A percentile compares a stretch with the other conserved stretches of the same genome.
Evolutionary conservation across 2,888 invertebrate genomes (phyloP).

Genomic region (Synergus itoensis): DNA sequence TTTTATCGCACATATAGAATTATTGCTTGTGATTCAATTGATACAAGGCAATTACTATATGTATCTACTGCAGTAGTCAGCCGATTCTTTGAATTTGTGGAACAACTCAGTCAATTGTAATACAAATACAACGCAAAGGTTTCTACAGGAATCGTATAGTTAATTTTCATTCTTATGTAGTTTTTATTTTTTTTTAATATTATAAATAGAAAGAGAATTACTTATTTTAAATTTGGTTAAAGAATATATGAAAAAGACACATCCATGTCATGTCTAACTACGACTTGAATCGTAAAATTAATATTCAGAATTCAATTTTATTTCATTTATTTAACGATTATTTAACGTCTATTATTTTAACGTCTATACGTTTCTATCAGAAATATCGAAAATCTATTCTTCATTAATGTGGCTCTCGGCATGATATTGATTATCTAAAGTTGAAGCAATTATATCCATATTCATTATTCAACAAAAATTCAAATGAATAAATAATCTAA

Average conservation of each 20-base stretch:
- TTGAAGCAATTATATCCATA: neutral
- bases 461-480: neutral
- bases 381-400: neutral
- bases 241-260: no score
- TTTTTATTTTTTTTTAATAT: neutral
- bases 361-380: neutral
- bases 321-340: neutral
- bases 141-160: no score
- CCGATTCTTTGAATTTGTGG: neutral
- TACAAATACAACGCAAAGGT: neutral
- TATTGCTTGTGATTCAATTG: slow-evolving; percentile 6
- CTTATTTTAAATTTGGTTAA: no score
- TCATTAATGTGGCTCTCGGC: neutral
- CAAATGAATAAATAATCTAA: neutral
- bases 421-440: neutral
- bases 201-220: neutral
- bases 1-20: slow-evolving; percentile 10
- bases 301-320: neutral
- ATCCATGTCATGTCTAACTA: neutral
- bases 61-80: neutral
- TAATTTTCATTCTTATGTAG: no score
- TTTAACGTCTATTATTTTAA: neutral
- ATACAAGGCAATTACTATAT: neutral
- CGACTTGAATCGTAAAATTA: neutral
- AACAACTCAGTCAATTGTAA: neutral